Base-by-base conservation (phyloP, 92 coral and sea anemone genomes). In the Pocillopora meandrina region DNA sequence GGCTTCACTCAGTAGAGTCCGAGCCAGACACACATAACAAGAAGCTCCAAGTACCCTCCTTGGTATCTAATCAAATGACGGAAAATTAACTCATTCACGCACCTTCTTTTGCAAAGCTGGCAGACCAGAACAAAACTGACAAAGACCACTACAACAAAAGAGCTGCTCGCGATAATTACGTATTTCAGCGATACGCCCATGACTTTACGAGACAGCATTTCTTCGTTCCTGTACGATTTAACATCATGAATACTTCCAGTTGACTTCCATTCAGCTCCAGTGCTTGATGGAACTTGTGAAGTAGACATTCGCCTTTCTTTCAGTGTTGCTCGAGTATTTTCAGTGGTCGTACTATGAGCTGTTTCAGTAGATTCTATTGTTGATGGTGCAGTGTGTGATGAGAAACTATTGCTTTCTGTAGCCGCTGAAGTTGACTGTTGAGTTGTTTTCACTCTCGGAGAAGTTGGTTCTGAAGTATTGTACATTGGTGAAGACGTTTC, bases 131-230 rank as follows among this genome's bases (percentile, higher is more conserved):
- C 33, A 23, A 16, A 5, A 49, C 63, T 4, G 2, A 62, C 72
- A 20, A 75, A 21, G 12, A 74, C 34, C 35, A 83, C 47, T 0
- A 83, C 64, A 63, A 63, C 74, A 26, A 21, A 83, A 15, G 80
- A 83, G 66, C 71, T 63, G 18, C 26, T 9, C 9, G 76, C 79
- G 33, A 72, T 23, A 15, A 83, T 23, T 57, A 74, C 19, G 69
- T 83, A 83, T 47, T 83, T 74, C 49, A 72, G 56, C 33, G 86
- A 62, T 55, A 83, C 63, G n/a, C 72, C 74, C 34, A 74, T 55
- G 57, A 64, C 33, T 13, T 14, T 61, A 9, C 33, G 72, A 56
- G 78, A 12, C 3, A 59, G 16, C 42, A 63, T 63, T 49, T 73
- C 76, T 61, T 5, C 31, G 55, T 58, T 19, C 57, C 20, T 33